Evolutionary conservation across 2,113 vertebrate species (phyloP).

Genomic region (Prochilodus magdalenae): DNA sequence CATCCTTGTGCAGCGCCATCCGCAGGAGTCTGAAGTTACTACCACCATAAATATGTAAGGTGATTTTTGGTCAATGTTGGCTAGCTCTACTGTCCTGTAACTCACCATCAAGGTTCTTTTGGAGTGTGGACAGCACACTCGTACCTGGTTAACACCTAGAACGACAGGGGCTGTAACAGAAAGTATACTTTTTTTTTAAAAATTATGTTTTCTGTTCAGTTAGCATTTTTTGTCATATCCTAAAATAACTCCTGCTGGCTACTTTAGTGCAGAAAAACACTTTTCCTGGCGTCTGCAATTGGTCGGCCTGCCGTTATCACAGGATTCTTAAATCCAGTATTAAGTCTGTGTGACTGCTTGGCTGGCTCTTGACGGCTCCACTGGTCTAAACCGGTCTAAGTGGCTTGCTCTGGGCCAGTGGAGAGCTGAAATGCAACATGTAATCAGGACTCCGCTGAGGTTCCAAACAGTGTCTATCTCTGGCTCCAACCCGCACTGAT

Average conservation of each 20-base stretch:
- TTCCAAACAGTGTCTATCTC: slow-evolving; percentile 29
- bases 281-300: neutral
- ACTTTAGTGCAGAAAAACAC: neutral
- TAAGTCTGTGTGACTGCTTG: neutral
- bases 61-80: too few species aligned
- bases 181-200: too few species aligned
- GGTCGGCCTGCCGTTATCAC: neutral
- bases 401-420: neutral
- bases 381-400: slow-evolving; percentile 34
- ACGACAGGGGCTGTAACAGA: too few species aligned
- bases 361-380: neutral
- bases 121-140: too few species aligned
- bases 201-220: too few species aligned
- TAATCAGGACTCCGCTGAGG: slow-evolving; percentile 23
- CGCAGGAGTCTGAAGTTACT: too few species aligned
- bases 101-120: too few species aligned
- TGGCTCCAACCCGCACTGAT: slow-evolving; percentile 25
- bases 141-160: too few species aligned
- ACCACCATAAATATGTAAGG: too few species aligned
- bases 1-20: too few species aligned
- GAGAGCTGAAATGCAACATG: slow-evolving; percentile 26
- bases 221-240: neutral
- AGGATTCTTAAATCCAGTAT: neutral
- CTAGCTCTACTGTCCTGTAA: too few species aligned
- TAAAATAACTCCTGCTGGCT: neutral